Evolutionary conservation across 2,888 invertebrate species (phyloP).

Genomic region (Coremacera marginata): DNA sequence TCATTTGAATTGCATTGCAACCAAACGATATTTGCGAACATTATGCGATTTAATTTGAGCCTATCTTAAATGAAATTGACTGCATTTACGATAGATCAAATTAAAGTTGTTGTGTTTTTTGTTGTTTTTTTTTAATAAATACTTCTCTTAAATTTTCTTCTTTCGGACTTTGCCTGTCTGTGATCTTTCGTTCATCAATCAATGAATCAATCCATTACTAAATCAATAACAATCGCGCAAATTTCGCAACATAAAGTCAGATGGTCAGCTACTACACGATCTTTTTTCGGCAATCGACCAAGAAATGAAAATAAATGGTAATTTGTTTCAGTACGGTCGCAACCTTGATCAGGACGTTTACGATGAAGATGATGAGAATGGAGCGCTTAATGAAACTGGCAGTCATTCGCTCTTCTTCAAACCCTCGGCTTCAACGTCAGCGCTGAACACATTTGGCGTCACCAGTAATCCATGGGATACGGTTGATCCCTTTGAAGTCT

Average conservation of each 20-base stretch:
- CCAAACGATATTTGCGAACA: background rate
- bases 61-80: no score
- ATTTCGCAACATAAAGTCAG: conserved; percentile 13
- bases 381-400: conserved; percentile 50
- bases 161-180: background rate
- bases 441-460: conserved; percentile 44
- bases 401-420: conserved; percentile 37
- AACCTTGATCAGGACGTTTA: conserved; percentile 58
- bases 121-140: background rate
- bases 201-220: background rate
- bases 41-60: no score
- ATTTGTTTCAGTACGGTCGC: conserved; percentile 57
- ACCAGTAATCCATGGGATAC: conserved; percentile 61
- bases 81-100: background rate
- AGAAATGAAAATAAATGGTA: conserved; percentile 51
- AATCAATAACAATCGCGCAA: background rate
- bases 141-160: background rate
- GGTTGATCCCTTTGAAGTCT: conserved; percentile 58
- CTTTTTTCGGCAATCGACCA: conserved; percentile 59
- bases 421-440: conserved; percentile 39
- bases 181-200: background rate
- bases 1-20: background rate
- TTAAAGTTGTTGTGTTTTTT: background rate
- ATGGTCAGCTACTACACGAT: conserved; percentile 50
- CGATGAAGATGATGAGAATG: conserved; percentile 57